Evolutionary conservation across 2,797 vertebrate genomes (phyloP).

Genomic region (Argya squamiceps): DNA sequence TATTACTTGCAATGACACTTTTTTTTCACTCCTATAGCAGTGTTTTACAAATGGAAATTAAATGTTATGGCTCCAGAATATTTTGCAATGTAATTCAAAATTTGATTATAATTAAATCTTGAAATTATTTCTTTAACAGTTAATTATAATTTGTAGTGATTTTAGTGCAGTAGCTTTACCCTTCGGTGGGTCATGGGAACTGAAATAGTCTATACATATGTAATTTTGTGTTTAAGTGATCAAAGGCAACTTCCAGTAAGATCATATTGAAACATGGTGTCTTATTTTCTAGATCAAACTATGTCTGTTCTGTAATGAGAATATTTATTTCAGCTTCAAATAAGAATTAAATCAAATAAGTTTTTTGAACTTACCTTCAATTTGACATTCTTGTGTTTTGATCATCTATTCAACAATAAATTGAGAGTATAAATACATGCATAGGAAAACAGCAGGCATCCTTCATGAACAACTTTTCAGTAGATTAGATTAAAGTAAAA

Average conservation of each 20-base stretch:
- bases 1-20: neutral
- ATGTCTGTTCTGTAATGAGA: neutral
- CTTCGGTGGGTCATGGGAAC: neutral
- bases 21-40: neutral
- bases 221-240: slow-evolving; percentile 6
- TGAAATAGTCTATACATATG: neutral
- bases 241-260: slow-evolving; percentile 16
- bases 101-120: neutral
- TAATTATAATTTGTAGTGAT: neutral
- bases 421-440: neutral
- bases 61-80: neutral
- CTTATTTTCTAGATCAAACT: slow-evolving; percentile 20
- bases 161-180: neutral
- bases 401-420: neutral
- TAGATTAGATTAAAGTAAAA: neutral
- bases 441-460: neutral
- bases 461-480: neutral
- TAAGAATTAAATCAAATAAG: neutral
- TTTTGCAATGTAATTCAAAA: neutral
- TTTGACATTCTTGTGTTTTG: neutral
- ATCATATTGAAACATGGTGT: neutral
- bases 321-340: slow-evolving; percentile 24
- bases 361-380: neutral
- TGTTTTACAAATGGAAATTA: neutral
- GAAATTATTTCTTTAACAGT: neutral